These are phyloP conservation scores for Myrmecophaga tridactyla DNA, from an alignment of 2,113 vertebrate genomes.

Conservation along the genomic window DNA sequence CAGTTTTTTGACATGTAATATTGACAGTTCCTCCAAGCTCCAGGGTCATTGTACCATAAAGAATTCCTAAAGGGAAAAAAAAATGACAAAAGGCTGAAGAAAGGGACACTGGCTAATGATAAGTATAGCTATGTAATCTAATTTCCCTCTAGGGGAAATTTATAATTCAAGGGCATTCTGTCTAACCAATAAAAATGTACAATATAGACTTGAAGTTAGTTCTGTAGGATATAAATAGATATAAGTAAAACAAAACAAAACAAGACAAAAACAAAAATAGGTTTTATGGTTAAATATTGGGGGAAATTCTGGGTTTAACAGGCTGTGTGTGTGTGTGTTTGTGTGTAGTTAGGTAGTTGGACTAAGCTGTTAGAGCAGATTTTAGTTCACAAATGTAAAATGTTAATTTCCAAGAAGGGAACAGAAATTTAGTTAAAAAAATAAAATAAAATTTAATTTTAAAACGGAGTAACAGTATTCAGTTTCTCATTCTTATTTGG, in stretches of 20 bases:
- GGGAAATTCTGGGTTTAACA: slow-evolving; percentile 11
- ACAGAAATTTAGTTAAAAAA: too few relatives aligned
- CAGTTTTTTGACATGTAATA: slow-evolving; percentile 96
- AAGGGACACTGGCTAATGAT: background rate
- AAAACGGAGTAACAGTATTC: background rate
- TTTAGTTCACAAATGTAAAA: background rate
- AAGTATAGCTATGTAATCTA: background rate
- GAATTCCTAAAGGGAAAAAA: slow-evolving; percentile 88
- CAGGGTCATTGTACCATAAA: slow-evolving; percentile 98
- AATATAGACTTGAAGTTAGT: background rate
- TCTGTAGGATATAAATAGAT: background rate
- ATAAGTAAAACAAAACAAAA: slow-evolving; percentile 28
- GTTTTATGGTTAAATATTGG: background rate
- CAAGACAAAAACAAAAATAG: background rate
- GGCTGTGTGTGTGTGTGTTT: background rate
- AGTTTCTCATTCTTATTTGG: background rate
- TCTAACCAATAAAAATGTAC: background rate
- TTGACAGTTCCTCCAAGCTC: slow-evolving; percentile 95
- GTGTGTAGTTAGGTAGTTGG: background rate
- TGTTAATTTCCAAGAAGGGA: background rate
- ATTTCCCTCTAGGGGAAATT: background rate
- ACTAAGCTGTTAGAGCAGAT: background rate
- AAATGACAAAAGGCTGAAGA: background rate
- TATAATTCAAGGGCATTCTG: background rate
- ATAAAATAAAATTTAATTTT: too few relatives aligned